Evolutionary conservation across 2,797 vertebrate genomes (phyloP), one percentile per base, ranked within the genome.

Genomic region (Gouania willdenowi): DNA sequence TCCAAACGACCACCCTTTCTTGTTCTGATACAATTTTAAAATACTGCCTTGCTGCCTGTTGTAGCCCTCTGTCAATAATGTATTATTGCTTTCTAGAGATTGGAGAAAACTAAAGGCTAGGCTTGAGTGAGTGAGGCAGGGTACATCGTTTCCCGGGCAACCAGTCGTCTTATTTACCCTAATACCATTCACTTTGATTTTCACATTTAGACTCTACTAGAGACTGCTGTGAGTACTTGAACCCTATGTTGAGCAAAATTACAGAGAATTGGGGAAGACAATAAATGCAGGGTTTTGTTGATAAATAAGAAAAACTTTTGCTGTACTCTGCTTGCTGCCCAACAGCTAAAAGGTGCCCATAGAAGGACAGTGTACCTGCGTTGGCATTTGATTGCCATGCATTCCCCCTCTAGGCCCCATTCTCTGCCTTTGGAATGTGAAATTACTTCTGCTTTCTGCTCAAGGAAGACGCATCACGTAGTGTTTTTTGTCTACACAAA

Each of bases 121-220:
- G 84, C 76, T 78, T 77, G 76, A 81, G 78, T 77, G 83, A 82
- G 75, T 81, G 79, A 79, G 79, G 79, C 69, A 81, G 79, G 77
- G 76, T 82, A 84, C 77, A 79, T 79, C 67, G 84, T 89, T 87
- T 82, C 88, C 86, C 75, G 79, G 87, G 88, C 83, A 89, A 89
- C 87, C 84, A 71, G 77, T 83, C 82, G 85, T 86, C 85, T 87
- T 89, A 86, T 89, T 88, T 89, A 88, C 84, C 77, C 82, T 87
- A 88, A 87, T 88, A 85, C 86, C 87, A 88, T 87, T 89, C 87
- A 81, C 83, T 89, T 89, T 88, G 88, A 90, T 90, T 89, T 89
- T 88, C 81, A 84, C 86, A 86, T 89, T 85, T 81, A 86, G 80
- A 72, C 78, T 76, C 58, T 51, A 70, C 54, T 59, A 38, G 67